Evolutionary conservation across 2,113 vertebrate genomes (phyloP).

Genomic region (Callospermophilus lateralis): DNA sequence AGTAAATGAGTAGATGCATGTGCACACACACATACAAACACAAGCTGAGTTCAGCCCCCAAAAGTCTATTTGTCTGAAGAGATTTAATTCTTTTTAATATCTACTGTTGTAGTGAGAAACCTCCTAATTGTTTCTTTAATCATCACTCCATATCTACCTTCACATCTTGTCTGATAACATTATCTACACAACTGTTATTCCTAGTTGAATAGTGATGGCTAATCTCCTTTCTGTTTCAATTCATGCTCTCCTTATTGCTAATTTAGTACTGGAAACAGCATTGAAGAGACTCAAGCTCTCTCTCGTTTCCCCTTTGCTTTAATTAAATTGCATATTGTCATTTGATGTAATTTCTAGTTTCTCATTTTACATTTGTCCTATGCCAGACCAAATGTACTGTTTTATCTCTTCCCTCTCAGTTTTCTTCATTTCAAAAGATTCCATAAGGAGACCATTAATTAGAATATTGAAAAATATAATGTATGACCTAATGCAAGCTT

Average conservation of each 20-base stretch:
- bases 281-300: slow-evolving; percentile 25
- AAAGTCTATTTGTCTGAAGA: slow-evolving; percentile 32
- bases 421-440: slow-evolving; percentile 53
- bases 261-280: slow-evolving; percentile 31
- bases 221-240: slow-evolving; percentile 65
- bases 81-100: slow-evolving; percentile 77
- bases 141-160: slow-evolving; percentile 64
- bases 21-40: background rate
- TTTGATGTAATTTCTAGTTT: slow-evolving; percentile 44
- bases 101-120: slow-evolving; percentile 61
- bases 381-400: background rate
- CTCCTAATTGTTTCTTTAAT: slow-evolving; percentile 80
- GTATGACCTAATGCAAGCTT: background rate
- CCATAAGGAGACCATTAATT: background rate
- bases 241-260: slow-evolving; percentile 45
- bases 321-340: slow-evolving; percentile 69
- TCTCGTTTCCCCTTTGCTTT: slow-evolving; percentile 69
- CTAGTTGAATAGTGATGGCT: slow-evolving; percentile 31
- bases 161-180: slow-evolving; percentile 72
- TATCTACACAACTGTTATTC: slow-evolving; percentile 69
- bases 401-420: slow-evolving; percentile 32
- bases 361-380: slow-evolving; percentile 55
- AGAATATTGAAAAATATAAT: slow-evolving; percentile 22
- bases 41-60: slow-evolving; percentile 27
- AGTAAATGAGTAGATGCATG: background rate